Conservation (phyloP, 2,888 invertebrate species). For the Cosmopolites sordidus region DNA sequence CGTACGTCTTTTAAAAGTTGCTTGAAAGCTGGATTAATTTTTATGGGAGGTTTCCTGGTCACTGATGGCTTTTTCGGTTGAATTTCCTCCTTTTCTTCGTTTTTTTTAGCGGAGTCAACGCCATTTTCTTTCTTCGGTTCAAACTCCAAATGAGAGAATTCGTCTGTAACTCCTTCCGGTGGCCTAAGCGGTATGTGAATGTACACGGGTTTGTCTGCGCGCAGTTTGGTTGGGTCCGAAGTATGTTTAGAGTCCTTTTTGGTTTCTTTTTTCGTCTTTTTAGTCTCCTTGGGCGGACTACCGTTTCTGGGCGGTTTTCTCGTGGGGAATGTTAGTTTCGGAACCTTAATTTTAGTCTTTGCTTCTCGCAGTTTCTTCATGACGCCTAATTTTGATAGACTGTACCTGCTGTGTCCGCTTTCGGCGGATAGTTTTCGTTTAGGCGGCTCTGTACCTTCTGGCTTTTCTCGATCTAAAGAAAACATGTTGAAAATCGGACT, state of each 20-base stretch:
- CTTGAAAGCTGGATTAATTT: constrained; percentile 27
- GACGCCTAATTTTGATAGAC: constrained; percentile 35
- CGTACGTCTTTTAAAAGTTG: constrained; percentile 23
- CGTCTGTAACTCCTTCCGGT: constrained; percentile 44
- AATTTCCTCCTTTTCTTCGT: constrained; percentile 4
- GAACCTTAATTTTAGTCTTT: constrained; percentile 42
- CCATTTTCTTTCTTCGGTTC: constrained; percentile 18
- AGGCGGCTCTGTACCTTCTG: constrained; percentile 22
- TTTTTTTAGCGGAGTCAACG: not conserved
- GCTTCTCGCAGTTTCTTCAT: constrained; percentile 39
- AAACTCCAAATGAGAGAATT: constrained; percentile 44
- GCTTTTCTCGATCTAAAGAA: constrained; percentile 28
- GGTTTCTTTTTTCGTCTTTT: constrained; percentile 29
- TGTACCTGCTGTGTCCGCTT: constrained; percentile 37
- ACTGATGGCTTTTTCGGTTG: constrained; percentile 6
- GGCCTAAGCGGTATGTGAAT: constrained; percentile 48
- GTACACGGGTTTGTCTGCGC: constrained; percentile 39
- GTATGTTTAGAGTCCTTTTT: constrained; percentile 11
- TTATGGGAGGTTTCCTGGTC: constrained; percentile 19
- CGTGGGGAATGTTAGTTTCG: constrained; percentile 32
- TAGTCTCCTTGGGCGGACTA: constrained; percentile 33
- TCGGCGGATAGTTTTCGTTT: constrained; percentile 39
- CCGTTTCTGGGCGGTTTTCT: constrained; percentile 32
- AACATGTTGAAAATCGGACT: too few species aligned
- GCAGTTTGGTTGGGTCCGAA: constrained; percentile 11